Percentiles rank a stretch among this genome's conserved stretches.
Evolutionary conservation across 1,140 invertebrate genomes (phyloP).

Genomic region (Drosophila melanica): DNA sequence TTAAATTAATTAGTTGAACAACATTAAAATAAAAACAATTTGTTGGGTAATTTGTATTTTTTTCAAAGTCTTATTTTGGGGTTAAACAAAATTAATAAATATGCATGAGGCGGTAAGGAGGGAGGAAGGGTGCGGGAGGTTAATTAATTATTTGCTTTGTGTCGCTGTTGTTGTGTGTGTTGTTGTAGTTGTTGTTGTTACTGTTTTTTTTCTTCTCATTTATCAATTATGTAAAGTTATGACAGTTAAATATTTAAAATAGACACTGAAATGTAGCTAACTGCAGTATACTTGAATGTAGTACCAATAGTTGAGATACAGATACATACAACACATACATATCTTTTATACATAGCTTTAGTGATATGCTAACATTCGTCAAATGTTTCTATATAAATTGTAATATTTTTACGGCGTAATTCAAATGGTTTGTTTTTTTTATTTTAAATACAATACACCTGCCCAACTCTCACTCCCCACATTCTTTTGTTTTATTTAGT

Average conservation of each 20-base stretch:
- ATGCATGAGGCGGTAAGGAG: neutral
- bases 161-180: constrained; percentile 7
- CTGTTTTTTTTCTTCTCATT: neutral
- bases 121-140: neutral
- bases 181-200: constrained; percentile 6
- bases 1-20: constrained; percentile 43
- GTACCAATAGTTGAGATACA: constrained; percentile 28
- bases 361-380: constrained; percentile 77
- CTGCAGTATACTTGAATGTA: constrained; percentile 39
- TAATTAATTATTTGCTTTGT: constrained; percentile 4
- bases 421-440: constrained; percentile 49
- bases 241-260: constrained; percentile 72
- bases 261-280: constrained; percentile 78
- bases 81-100: constrained; percentile 25
- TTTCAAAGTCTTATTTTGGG: constrained; percentile 25
- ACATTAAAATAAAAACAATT: constrained; percentile 25
- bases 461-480: constrained; percentile 5
- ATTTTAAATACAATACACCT: constrained; percentile 43
- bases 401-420: constrained; percentile 21
- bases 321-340: constrained; percentile 31
- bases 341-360: constrained; percentile 54
- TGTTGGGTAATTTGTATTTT: constrained; percentile 15
- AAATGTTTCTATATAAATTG: constrained; percentile 26
- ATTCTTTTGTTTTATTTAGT: neutral
- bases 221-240: constrained; percentile 43